Evolutionary conservation across 1,140 invertebrate genomes (phyloP).

Genomic region (Pogonomyrmex barbatus): DNA sequence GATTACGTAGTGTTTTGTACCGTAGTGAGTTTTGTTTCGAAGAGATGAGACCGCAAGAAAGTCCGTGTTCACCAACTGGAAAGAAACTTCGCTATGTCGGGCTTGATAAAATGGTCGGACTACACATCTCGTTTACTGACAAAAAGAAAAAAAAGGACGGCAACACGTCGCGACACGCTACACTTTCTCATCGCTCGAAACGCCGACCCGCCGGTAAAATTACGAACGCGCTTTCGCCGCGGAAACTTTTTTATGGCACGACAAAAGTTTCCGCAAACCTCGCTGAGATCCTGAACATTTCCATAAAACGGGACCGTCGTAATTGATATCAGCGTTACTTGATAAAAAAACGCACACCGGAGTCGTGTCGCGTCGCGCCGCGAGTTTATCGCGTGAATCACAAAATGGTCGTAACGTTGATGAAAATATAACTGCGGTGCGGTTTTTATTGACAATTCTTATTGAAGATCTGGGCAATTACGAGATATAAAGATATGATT

Average conservation of each 20-base stretch:
- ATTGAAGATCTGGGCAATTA: not conserved
- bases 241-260: not conserved
- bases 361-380: not conserved
- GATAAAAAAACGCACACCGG: not conserved
- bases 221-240: constrained; percentile 26
- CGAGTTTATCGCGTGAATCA: constrained; percentile 22
- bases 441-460: not conserved
- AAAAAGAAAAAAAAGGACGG: constrained; percentile 20
- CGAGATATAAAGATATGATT: not conserved
- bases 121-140: not conserved
- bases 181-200: constrained; percentile 49
- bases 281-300: constrained; percentile 6
- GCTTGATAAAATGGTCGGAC: constrained; percentile 7
- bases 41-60: constrained; percentile 23
- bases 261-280: constrained; percentile 23
- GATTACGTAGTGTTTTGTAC: constrained; percentile 3
- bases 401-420: constrained; percentile 3
- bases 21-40: not conserved
- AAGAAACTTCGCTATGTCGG: constrained; percentile 5
- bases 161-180: constrained; percentile 17
- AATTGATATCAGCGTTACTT: not conserved
- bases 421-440: not conserved
- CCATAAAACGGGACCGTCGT: not conserved
- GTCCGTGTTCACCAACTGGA: not conserved
- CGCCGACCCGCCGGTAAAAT: not conserved